phyloP scores from a whole-genome alignment of 2,888 invertebrate species.

The Scaptomyza cyrtandrae region DNA sequence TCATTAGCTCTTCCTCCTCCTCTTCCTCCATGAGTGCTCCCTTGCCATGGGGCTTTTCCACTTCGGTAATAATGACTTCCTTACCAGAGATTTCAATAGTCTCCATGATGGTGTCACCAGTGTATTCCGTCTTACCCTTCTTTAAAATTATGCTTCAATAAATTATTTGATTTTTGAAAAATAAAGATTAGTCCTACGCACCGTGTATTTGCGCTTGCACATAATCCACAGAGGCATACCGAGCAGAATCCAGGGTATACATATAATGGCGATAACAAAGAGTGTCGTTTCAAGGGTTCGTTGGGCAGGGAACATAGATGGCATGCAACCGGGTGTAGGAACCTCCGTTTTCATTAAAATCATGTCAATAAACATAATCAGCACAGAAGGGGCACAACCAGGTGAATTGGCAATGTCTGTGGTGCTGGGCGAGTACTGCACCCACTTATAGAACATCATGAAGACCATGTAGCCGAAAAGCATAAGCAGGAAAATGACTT shows the following conservation, averaged over 20 bases:
- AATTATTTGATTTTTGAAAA: not conserved
- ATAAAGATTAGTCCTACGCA: conserved; percentile 17
- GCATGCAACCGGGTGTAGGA: conserved; percentile 85
- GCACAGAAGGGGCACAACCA: conserved; percentile 89
- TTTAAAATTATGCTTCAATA: conserved; percentile 1
- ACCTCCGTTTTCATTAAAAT: conserved; percentile 87
- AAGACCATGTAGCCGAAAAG: conserved; percentile 96
- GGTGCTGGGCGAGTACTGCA: conserved; percentile 86
- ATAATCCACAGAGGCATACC: conserved; percentile 94
- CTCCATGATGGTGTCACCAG: conserved; percentile 61
- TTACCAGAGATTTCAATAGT: conserved; percentile 73
- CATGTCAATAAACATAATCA: conserved; percentile 92
- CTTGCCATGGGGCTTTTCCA: conserved; percentile 84
- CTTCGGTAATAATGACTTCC: conserved; percentile 64
- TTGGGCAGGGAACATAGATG: conserved; percentile 89
- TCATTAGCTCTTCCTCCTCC: conserved; percentile 88
- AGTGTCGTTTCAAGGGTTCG: conserved; percentile 89
- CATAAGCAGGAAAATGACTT: conserved; percentile 92
- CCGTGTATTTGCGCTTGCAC: conserved; percentile 78
- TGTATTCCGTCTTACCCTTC: conserved; percentile 29
- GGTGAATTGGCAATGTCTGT: conserved; percentile 81
- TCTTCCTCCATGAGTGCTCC: conserved; percentile 82
- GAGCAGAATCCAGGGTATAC: conserved; percentile 96
- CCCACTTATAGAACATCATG: conserved; percentile 96
- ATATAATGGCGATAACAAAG: conserved; percentile 91